phyloP scores from a whole-genome alignment of 1,140 invertebrate species.

The Rhagoletis zephyria region DNA sequence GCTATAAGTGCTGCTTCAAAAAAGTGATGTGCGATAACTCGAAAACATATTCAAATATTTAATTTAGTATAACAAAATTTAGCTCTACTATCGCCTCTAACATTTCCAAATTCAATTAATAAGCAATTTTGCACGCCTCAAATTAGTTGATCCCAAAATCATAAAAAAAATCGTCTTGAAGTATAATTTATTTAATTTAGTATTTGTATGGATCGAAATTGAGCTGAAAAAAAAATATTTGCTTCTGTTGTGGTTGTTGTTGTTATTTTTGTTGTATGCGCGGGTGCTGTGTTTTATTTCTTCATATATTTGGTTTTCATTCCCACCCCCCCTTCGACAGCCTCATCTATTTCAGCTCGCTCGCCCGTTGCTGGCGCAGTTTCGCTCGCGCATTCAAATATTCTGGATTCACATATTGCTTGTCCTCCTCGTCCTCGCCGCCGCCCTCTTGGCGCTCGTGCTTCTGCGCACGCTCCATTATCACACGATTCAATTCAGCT shows the following conservation, averaged over 20 bases:
- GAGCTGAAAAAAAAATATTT: too few species aligned
- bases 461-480: slow-evolving; percentile 72
- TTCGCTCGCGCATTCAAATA: slow-evolving; percentile 76
- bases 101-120: background rate
- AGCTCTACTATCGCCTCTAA: background rate
- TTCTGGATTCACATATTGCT: slow-evolving; percentile 74
- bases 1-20: slow-evolving; percentile 34
- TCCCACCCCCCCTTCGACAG: background rate
- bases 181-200: too few species aligned
- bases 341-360: slow-evolving; percentile 61
- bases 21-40: slow-evolving; percentile 49
- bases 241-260: background rate
- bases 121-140: background rate
- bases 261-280: slow-evolving; percentile 29
- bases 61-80: background rate
- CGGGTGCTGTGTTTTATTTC: slow-evolving; percentile 21
- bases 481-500: slow-evolving; percentile 69
- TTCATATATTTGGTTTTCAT: slow-evolving; percentile 39
- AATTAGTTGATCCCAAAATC: background rate
- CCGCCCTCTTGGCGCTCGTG: slow-evolving; percentile 68
- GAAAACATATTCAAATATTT: slow-evolving; percentile 8
- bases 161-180: too few species aligned
- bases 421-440: slow-evolving; percentile 74
- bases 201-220: too few species aligned
- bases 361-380: slow-evolving; percentile 70